A percentile compares a stretch with the other conserved stretches of the same genome.
These are phyloP conservation scores for Habropoda laboriosa DNA, from an alignment of 1,140 invertebrate genomes.

Conservation along the genomic window DNA sequence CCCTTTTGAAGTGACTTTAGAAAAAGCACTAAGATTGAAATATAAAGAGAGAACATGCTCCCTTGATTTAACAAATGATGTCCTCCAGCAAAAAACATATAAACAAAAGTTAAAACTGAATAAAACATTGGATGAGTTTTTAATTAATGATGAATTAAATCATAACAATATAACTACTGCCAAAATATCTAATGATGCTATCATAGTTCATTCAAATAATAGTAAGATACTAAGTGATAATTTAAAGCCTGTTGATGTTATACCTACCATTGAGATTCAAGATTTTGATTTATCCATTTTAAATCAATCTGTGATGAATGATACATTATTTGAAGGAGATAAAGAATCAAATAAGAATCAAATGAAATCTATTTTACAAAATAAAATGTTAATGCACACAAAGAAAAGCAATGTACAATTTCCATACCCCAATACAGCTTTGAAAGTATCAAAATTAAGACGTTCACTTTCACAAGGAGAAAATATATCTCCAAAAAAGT, in stretches of 20 bases:
- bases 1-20: conserved; percentile 73
- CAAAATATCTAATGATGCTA: conserved; percentile 26
- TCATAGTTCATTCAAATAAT: conserved; percentile 36
- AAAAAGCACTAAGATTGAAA: conserved; percentile 63
- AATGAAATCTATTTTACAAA: conserved; percentile 23
- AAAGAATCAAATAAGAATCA: conserved; percentile 34
- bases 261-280: conserved; percentile 35
- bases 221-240: conserved; percentile 25
- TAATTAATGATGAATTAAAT: conserved; percentile 25
- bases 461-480: conserved; percentile 68
- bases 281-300: conserved; percentile 66
- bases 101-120: conserved; percentile 65
- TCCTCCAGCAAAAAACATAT: conserved; percentile 29
- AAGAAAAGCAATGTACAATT: conserved; percentile 28
- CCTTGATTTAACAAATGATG: conserved; percentile 50
- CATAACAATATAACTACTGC: not conserved
- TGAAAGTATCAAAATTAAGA: conserved; percentile 34
- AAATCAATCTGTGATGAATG: conserved; percentile 72
- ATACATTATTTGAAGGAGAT: conserved; percentile 65
- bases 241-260: not conserved
- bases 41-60: not conserved
- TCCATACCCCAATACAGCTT: not conserved
- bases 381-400: conserved; percentile 26
- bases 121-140: conserved; percentile 64
- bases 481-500: conserved; percentile 36